Base-by-base conservation (phyloP, 2,888 invertebrate genomes). In the Villa cingulata region DNA sequence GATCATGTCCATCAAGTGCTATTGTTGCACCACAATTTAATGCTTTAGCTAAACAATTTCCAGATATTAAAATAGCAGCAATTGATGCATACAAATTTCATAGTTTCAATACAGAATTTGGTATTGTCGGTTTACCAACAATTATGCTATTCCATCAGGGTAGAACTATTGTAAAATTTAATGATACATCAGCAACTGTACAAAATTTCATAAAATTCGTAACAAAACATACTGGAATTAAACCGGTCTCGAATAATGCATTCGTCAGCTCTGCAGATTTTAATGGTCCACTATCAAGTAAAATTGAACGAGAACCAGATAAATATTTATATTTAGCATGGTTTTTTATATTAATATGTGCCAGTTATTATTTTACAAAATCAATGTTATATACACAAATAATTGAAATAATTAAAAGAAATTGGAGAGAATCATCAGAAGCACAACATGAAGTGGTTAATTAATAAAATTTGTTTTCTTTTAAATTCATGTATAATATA, bases 21-120 rank as follows among this genome's bases (percentile, higher is more conserved):
- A 78, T 83, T 62, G 86, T 90, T 9, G 94, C 92, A 1, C 89
- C 89, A 7, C 81, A 89, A 62, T 90, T 83, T 60, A 96, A 96
- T 72, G 87, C 92, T 1, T 65, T 96, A 23, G 86, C 92, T 2
- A 74, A 88, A 59, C 80, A 85, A 4, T 96, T 87, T 68, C 89
- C 91, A 2, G 80, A 82, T 57, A 74, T 97, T 1, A 84, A 85
- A 69, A 78, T 92, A 65, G 83, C 90, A 12, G 95, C 88, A 3
- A 79, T 96, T 17, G 92, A 97, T 73, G 90, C 92, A 2, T 76
- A 86, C 56, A 80, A 80, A 62, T 80, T 85, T 59, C 81, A 83
- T 61, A 79, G 84, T 51, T 86, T 90, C 43, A 92, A 90, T 69
- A 86, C 90, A 0, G 87, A 90, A 57, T 90, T 87, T 67, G 92